Base-by-base conservation (phyloP, 1,140 invertebrate genomes). In the Drosophila persimilis region DNA sequence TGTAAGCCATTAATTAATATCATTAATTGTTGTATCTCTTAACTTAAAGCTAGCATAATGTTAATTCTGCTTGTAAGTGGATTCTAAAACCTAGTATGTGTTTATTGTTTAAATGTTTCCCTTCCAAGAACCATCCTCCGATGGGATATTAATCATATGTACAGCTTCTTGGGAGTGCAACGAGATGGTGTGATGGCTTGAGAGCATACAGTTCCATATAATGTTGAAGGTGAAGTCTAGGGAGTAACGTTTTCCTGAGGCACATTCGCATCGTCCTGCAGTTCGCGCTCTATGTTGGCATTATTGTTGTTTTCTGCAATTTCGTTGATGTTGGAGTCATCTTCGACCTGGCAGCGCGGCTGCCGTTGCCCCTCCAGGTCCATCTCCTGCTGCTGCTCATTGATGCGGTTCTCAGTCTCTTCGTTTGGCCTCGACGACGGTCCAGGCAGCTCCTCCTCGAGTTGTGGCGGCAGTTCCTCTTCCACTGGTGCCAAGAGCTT, bases 301-400 rank as follows among this genome's bases (percentile, higher is more conserved):
- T 91, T 91, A 45, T 91, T 91, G 58, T 90, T 89, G 48, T 91
- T 91, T 48, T 91, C 90, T 6, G 90, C 90, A n/a, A 91, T 91
- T 74, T 91, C 90, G 74, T 91, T 91, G 24, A 91, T 89, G 45
- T 91, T 91, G 31, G 63, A 78, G 53, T 89, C 83, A 53, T 90
- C 71, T 22, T 73, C 57, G 29, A 46, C 22, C 29, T 24, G 67
- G 39, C 62, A 71, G 2, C 74, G 81, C 6, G 43, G 80, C 44
- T 53, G 76, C n/a, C 72, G 58, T 53, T 71, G 69, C 5, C 53
- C 61, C 44, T 63, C 75, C 29, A 48, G 29, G 0, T 41, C 46
- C 24, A 50, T 6, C 2, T 60, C 52, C 35, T 69, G 67, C 50
- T 84, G 62, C 29, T 88, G 74, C 51, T 90, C 89, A 50, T 90